These are phyloP conservation scores for Actinia equina DNA, from an alignment of 64 coral and sea anemone genomes.

Conservation along the genomic window DNA sequence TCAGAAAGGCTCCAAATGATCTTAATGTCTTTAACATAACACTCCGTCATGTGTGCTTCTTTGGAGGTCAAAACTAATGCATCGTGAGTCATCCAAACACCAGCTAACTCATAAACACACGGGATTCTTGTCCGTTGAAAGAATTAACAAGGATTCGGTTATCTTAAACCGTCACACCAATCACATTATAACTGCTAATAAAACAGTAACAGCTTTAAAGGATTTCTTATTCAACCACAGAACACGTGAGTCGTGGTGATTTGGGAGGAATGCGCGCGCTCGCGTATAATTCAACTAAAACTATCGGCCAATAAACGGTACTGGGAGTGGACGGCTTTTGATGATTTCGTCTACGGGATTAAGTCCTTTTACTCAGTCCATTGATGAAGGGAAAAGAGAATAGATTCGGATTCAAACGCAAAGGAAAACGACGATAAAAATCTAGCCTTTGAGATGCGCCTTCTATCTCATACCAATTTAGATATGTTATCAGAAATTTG, in stretches of 20 bases:
- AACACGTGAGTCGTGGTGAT: not conserved
- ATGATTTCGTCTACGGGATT: not conserved
- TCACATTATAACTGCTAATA: not conserved
- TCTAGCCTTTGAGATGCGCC: constrained; percentile 20
- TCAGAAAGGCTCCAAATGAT: constrained; percentile 1
- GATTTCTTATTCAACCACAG: not conserved
- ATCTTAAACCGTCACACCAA: not conserved
- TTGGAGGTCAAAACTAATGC: constrained; percentile 17
- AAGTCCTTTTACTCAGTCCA: not conserved
- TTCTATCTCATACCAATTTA: constrained; percentile 34
- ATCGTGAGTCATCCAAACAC: constrained; percentile 9
- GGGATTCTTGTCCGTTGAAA: not conserved
- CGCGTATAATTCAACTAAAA: not conserved
- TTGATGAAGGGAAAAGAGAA: not conserved
- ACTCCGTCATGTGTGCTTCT: constrained; percentile 3
- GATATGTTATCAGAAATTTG: constrained; percentile 25
- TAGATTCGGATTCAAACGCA: not conserved
- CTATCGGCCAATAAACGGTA: not conserved
- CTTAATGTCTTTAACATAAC: constrained; percentile 11
- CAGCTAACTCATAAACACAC: not conserved
- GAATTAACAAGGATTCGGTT: constrained; percentile 7
- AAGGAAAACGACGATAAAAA: not conserved
- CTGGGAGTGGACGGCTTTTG: not conserved
- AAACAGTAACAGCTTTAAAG: not conserved
- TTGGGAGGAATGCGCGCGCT: not conserved